Percentiles rank a stretch among this genome's conserved stretches.
These are phyloP conservation scores for Hirtodrosophila alboralis DNA, from an alignment of 2,888 invertebrate species.

Conservation along the genomic window DNA sequence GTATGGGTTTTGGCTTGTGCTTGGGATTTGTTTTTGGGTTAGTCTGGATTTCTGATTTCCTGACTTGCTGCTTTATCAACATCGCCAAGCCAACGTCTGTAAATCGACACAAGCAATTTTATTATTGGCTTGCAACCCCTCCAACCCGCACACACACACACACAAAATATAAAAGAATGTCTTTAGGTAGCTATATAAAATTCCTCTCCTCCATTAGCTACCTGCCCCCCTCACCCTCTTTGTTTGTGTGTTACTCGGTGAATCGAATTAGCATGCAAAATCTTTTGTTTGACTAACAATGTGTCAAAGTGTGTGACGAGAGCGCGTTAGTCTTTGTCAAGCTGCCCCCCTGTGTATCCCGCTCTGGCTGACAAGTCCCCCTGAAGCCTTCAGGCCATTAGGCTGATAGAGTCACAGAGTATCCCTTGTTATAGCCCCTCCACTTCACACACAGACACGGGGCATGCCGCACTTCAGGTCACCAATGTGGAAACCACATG, in stretches of 20 bases:
- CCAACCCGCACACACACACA: too few species aligned
- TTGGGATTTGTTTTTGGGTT: slow-evolving; percentile 10
- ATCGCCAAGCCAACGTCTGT: slow-evolving; percentile 36
- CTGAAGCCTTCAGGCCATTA: slow-evolving; percentile 45
- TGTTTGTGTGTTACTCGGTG: slow-evolving; percentile 50
- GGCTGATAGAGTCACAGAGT: slow-evolving; percentile 45
- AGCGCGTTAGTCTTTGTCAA: slow-evolving; percentile 61
- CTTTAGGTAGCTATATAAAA: too few species aligned
- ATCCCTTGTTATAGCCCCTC: slow-evolving; percentile 15
- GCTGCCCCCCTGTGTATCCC: neutral
- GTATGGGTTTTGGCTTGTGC: slow-evolving; percentile 4
- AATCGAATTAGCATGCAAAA: slow-evolving; percentile 80
- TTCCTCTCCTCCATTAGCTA: too few species aligned
- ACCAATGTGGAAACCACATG: slow-evolving; percentile 47
- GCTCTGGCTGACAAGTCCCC: slow-evolving; percentile 1
- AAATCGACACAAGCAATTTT: slow-evolving; percentile 71
- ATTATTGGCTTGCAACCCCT: slow-evolving; percentile 66
- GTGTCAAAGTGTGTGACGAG: slow-evolving; percentile 76
- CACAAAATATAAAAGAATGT: too few species aligned
- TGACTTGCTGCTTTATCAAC: slow-evolving; percentile 62
- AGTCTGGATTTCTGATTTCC: slow-evolving; percentile 42
- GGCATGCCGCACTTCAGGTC: slow-evolving; percentile 34
- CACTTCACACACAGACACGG: neutral
- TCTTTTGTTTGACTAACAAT: slow-evolving; percentile 79
- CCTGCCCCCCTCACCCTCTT: slow-evolving; percentile 27